A percentile compares a stretch with the other conserved stretches of the same genome.
Conservation (phyloP, 2,888 invertebrate species). For the Drosophila atripex region DNA sequence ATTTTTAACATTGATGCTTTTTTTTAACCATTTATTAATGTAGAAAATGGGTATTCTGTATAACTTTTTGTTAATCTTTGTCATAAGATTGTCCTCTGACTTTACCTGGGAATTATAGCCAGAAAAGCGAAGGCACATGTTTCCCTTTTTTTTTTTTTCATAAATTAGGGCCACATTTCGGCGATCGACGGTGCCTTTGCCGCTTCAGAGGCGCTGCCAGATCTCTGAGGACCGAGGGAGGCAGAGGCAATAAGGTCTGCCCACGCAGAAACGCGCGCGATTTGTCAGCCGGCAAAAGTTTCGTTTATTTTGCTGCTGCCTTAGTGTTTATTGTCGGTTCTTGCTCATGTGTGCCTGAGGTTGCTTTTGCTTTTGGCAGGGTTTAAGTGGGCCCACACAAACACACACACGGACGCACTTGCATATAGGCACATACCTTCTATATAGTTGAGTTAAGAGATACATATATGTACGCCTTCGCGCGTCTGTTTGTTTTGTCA, state of each 20-base stretch:
- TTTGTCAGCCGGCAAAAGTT: constrained; percentile 71
- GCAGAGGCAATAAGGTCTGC: constrained; percentile 35
- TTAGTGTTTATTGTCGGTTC: constrained; percentile 73
- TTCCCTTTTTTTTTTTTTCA: constrained; percentile 54
- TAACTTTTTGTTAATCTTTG: too few relatives aligned
- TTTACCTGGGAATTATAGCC: constrained; percentile 24
- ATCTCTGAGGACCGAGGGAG: constrained; percentile 13
- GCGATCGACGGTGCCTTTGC: constrained; percentile 50
- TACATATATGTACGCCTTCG: constrained; percentile 43
- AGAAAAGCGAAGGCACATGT: constrained; percentile 40
- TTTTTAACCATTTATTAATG: too few relatives aligned
- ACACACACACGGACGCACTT: constrained; percentile 40
- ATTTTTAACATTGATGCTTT: background rate
- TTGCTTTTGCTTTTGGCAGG: constrained; percentile 75
- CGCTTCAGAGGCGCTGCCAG: constrained; percentile 8
- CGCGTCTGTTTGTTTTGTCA: constrained; percentile 54
- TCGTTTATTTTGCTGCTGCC: constrained; percentile 52
- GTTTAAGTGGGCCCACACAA: constrained; percentile 79
- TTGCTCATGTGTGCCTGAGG: constrained; percentile 67
- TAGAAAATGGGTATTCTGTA: too few relatives aligned
- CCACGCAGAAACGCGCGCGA: constrained; percentile 78
- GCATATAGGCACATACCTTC: background rate
- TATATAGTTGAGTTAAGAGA: constrained; percentile 15
- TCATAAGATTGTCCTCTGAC: constrained; percentile 2
- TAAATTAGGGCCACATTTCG: constrained; percentile 78